phyloP scores from a whole-genome alignment of 2,113 vertebrate species.

The Catharus fuscescens region DNA sequence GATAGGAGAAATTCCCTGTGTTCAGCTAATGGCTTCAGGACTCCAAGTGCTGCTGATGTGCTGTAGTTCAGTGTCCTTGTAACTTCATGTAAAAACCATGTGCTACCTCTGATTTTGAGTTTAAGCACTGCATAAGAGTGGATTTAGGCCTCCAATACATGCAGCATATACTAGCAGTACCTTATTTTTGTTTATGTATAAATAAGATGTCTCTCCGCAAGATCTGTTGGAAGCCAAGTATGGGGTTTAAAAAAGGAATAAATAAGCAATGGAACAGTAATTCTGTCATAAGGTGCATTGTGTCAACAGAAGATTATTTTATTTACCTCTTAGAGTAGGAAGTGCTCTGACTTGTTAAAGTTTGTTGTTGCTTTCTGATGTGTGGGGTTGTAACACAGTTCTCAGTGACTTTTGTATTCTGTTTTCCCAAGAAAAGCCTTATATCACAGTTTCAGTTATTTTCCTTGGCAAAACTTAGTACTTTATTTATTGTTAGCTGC shows the following conservation, averaged over 20 bases:
- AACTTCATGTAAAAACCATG: background rate
- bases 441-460: background rate
- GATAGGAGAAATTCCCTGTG: background rate
- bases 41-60: background rate
- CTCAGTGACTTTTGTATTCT: background rate
- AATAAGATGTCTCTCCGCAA: background rate
- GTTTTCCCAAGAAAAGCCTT: background rate
- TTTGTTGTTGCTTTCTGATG: background rate
- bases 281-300: conserved; percentile 27
- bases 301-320: conserved; percentile 41
- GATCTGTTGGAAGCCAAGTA: conserved; percentile 28
- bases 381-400: background rate
- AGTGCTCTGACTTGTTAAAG: background rate
- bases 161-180: background rate
- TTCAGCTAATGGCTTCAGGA: conserved; percentile 8
- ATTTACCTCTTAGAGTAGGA: conserved; percentile 5
- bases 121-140: background rate
- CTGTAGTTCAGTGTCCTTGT: background rate
- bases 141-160: background rate
- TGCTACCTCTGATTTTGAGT: background rate
- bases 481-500: conserved; percentile 1
- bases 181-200: conserved; percentile 11
- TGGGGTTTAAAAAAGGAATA: background rate
- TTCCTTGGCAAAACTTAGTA: background rate
- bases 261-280: conserved; percentile 20